phyloP scores from a whole-genome alignment of 2,797 vertebrate species.

The Syngnathus rostellatus region DNA sequence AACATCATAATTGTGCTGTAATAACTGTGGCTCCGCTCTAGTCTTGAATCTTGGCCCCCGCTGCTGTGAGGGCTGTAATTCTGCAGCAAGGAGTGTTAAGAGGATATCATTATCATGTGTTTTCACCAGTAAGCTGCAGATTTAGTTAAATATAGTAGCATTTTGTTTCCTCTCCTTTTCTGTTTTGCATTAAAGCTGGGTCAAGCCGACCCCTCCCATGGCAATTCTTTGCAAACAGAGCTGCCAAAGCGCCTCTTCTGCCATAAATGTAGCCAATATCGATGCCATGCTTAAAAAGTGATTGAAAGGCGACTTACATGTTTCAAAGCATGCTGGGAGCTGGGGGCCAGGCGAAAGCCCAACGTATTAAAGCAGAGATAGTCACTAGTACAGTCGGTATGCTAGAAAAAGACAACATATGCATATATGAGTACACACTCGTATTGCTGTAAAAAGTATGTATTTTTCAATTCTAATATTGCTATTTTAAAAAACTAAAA shows the following conservation, averaged over 20 bases:
- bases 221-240: conserved; percentile 65
- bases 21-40: conserved; percentile 55
- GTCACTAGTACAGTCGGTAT: conserved; percentile 48
- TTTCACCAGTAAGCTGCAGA: conserved; percentile 72
- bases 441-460: no score
- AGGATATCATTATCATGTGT: conserved; percentile 77
- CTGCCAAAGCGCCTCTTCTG: conserved; percentile 72
- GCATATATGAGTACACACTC: conserved; percentile 40
- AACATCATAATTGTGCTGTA: conserved; percentile 61
- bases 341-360: conserved; percentile 69
- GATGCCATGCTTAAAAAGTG: conserved; percentile 71
- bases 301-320: conserved; percentile 77
- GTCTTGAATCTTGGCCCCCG: conserved; percentile 62
- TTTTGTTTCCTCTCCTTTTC: conserved; percentile 63
- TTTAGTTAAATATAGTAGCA: conserved; percentile 76
- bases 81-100: conserved; percentile 67
- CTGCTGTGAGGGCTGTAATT: conserved; percentile 64
- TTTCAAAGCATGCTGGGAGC: conserved; percentile 78
- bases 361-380: conserved; percentile 72
- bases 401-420: conserved; percentile 65
- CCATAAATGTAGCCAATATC: conserved; percentile 70
- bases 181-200: conserved; percentile 72
- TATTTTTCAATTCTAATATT: not conserved
- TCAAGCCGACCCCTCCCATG: conserved; percentile 72
- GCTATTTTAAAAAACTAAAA: not conserved